Percentiles rank a stretch among this genome's conserved stretches.
phyloP scores from a whole-genome alignment of 2,888 invertebrate genomes.

The Acanthopleura granulata region DNA sequence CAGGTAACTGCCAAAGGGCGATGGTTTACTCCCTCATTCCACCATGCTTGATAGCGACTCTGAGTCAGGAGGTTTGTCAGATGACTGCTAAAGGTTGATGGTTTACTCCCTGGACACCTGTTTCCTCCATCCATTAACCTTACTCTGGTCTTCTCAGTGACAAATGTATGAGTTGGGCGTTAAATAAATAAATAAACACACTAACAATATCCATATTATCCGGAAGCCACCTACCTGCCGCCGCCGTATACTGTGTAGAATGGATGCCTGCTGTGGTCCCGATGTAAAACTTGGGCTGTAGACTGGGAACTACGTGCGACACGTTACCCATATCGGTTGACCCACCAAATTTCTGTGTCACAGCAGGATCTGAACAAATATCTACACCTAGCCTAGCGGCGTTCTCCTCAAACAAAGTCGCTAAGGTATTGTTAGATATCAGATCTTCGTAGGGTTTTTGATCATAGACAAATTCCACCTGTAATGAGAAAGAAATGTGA shows the following conservation, averaged over 20 bases:
- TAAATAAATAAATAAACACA: no score
- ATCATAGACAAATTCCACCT: conserved; percentile 49
- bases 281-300: conserved; percentile 59
- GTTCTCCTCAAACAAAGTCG: conserved; percentile 51
- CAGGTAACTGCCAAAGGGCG: no score
- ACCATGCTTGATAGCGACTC: no score
- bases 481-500: background rate
- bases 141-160: no score
- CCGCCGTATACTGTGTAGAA: conserved; percentile 49
- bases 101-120: no score
- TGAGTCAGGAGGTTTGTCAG: no score
- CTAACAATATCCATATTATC: no score
- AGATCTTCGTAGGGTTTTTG: conserved; percentile 53
- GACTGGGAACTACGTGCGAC: conserved; percentile 62
- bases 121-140: no score
- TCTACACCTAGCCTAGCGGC: conserved; percentile 48
- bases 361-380: conserved; percentile 41
- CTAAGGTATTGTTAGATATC: conserved; percentile 56
- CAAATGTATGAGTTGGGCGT: no score
- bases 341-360: conserved; percentile 48
- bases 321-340: conserved; percentile 68
- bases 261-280: conserved; percentile 51
- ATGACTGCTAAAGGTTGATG: no score
- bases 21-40: no score
- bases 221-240: conserved; percentile 35